These are phyloP conservation scores for Coboldia fuscipes DNA, from an alignment of 1,140 invertebrate genomes.

Conservation along the genomic window DNA sequence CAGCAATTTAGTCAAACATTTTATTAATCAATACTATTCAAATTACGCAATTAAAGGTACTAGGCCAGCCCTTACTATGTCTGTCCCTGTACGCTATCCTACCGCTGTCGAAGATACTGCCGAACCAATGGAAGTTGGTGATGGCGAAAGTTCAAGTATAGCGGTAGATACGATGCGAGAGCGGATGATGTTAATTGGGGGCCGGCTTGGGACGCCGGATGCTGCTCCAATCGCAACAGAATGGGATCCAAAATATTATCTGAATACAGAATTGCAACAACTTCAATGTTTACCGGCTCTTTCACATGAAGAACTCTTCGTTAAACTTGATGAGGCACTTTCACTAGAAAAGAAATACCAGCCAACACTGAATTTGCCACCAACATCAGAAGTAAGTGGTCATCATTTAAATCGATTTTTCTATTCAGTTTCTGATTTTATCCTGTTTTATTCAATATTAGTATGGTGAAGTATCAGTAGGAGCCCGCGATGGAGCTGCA, in stretches of 20 bases:
- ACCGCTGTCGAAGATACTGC: constrained; percentile 17
- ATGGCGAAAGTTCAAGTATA: not conserved
- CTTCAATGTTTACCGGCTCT: constrained; percentile 7
- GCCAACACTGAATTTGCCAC: constrained; percentile 37
- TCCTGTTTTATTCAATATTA: not conserved
- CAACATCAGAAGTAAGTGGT: constrained; percentile 24
- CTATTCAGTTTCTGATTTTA: not conserved
- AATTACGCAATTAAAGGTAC: constrained; percentile 18
- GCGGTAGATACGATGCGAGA: constrained; percentile 16
- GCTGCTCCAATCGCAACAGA: constrained; percentile 14
- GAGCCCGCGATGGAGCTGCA: constrained; percentile 49
- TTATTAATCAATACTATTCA: no score
- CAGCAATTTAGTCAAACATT: no score
- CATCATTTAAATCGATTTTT: not conserved
- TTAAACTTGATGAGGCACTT: constrained; percentile 41
- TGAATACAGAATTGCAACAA: constrained; percentile 6
- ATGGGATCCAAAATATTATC: constrained; percentile 3
- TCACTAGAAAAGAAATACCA: constrained; percentile 44
- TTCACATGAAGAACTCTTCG: constrained; percentile 25
- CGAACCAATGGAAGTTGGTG: not conserved
- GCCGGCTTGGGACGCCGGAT: constrained; percentile 22
- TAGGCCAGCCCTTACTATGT: constrained; percentile 24
- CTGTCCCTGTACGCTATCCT: constrained; percentile 24
- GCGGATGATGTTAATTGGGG: constrained; percentile 22
- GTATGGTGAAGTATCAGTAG: constrained; percentile 40